Evolutionary conservation across 53 echinoderm and acorn worm genomes (phyloP).

Genomic region (Hippasteria phrygiana): DNA sequence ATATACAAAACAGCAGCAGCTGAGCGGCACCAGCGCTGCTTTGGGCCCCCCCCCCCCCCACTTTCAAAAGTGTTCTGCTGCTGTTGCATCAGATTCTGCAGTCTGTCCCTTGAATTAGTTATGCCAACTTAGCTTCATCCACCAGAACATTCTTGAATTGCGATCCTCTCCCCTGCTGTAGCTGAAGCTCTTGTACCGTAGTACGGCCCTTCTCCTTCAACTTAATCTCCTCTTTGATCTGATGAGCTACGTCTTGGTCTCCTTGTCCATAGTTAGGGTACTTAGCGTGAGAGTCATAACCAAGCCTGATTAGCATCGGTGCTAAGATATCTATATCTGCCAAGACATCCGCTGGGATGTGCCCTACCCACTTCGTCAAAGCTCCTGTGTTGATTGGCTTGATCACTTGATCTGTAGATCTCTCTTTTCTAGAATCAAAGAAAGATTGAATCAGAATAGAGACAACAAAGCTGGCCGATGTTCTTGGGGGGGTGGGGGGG

Average conservation of each 20-base stretch:
- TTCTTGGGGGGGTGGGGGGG: no score
- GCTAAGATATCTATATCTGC: slow-evolving; percentile 82
- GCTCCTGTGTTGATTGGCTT: slow-evolving; percentile 90
- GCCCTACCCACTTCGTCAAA: slow-evolving; percentile 88
- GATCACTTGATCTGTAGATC: slow-evolving; percentile 90
- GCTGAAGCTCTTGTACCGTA: neutral
- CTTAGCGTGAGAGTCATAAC: slow-evolving; percentile 86
- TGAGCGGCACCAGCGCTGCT: no score
- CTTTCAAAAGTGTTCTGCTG: no score
- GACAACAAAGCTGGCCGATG: neutral
- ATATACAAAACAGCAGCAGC: no score
- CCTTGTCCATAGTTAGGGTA: slow-evolving; percentile 76
- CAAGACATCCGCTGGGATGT: slow-evolving; percentile 83
- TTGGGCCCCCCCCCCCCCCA: no score
- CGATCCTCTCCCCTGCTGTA: neutral
- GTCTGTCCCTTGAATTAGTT: no score
- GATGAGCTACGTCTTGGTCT: neutral
- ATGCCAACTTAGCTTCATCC: neutral
- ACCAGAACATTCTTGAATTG: neutral
- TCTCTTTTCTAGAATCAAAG: slow-evolving; percentile 68
- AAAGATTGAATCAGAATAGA: neutral
- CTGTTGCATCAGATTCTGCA: no score
- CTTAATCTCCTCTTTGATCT: neutral
- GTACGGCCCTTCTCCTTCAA: neutral
- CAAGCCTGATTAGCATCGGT: slow-evolving; percentile 82